Conservation (phyloP, 2,113 vertebrate genomes). For the Hippocampus mohnikei region DNA sequence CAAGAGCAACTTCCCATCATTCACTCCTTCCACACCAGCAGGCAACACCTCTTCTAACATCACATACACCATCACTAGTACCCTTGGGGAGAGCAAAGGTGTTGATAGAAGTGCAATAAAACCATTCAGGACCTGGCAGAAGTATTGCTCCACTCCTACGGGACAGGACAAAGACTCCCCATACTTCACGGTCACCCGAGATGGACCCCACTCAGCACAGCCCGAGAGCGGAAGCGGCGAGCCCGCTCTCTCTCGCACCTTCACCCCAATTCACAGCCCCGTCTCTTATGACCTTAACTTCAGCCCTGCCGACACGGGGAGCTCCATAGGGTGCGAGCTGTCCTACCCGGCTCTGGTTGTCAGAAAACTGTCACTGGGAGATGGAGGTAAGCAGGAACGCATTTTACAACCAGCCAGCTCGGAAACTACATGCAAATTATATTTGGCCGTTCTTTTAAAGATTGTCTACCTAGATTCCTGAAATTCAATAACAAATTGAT, state of each 20-base stretch:
- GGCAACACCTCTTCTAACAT: conserved; percentile 20
- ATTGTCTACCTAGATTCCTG: too few species aligned
- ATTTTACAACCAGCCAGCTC: too few species aligned
- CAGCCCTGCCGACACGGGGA: conserved; percentile 47
- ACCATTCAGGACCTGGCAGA: conserved; percentile 16
- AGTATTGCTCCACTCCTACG: conserved; percentile 51
- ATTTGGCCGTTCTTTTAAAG: too few species aligned
- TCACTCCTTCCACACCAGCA: neutral
- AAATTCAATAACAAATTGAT: too few species aligned
- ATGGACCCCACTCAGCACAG: neutral
- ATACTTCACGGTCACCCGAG: conserved; percentile 49
- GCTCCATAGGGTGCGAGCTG: conserved; percentile 46
- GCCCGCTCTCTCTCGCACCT: conserved; percentile 26
- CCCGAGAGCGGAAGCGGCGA: neutral
- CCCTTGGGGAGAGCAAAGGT: conserved; percentile 44
- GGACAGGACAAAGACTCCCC: conserved; percentile 32
- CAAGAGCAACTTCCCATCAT: neutral
- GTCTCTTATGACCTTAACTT: conserved; percentile 67
- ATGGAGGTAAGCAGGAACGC: conserved; percentile 57
- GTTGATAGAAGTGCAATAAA: conserved; percentile 23
- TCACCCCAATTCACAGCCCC: conserved; percentile 40
- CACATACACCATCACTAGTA: conserved; percentile 41
- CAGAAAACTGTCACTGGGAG: conserved; percentile 69
- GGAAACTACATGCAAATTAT: too few species aligned
- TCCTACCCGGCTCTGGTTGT: conserved; percentile 63